These are phyloP conservation scores for Ploceus nigricollis DNA, from an alignment of 2,113 vertebrate species.

Conservation along the genomic window DNA sequence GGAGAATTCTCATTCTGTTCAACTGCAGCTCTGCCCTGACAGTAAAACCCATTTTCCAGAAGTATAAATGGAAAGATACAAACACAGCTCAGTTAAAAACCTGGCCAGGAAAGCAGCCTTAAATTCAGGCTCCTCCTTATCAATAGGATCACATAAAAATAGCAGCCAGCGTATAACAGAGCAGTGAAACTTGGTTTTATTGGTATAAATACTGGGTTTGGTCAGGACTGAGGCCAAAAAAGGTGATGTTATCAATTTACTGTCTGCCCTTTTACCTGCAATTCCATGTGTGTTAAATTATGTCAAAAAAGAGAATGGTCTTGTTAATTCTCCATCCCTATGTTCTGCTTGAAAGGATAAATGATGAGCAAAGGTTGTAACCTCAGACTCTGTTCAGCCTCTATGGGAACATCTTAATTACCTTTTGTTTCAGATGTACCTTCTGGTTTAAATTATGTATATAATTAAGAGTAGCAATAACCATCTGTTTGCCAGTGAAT, in stretches of 20 bases:
- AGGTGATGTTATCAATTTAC: background rate
- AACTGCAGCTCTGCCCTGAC: background rate
- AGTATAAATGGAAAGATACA: background rate
- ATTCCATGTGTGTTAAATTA: background rate
- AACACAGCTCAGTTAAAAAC: background rate
- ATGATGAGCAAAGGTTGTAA: background rate
- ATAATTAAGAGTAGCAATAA: conserved; percentile 37
- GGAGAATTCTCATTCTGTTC: background rate
- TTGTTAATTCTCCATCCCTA: background rate
- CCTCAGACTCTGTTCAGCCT: background rate
- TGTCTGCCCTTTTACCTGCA: background rate
- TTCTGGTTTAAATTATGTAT: conserved; percentile 18
- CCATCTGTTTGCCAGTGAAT: background rate
- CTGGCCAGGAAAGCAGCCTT: background rate
- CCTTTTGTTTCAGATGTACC: background rate
- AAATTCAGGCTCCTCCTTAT: background rate
- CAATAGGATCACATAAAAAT: background rate
- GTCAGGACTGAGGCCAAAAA: background rate
- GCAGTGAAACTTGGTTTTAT: background rate
- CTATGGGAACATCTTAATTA: conserved; percentile 2
- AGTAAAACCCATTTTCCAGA: background rate
- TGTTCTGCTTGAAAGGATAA: background rate
- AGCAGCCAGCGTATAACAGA: background rate
- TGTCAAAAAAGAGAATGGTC: background rate
- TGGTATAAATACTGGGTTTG: background rate